A percentile compares a stretch with the other conserved stretches of the same genome.
phyloP scores from a whole-genome alignment of 1,140 invertebrate genomes.

The Panagrolaimus sp. region DNA sequence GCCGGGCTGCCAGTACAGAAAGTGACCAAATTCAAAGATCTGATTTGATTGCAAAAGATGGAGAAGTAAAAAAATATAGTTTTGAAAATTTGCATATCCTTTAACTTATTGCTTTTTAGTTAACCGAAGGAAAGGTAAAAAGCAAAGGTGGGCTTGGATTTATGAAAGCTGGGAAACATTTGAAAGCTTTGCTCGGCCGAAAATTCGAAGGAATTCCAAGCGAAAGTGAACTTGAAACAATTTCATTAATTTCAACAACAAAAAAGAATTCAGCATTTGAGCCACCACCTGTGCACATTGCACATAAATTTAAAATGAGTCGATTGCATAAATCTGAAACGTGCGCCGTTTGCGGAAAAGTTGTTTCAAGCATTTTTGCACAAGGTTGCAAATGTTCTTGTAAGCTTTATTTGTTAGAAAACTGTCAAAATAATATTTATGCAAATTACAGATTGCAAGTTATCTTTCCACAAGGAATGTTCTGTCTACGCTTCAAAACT shows the following conservation, averaged over 20 bases:
- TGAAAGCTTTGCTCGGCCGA: conserved; percentile 52
- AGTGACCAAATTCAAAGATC: conserved; percentile 40
- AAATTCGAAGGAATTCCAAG: neutral
- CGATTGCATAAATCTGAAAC: conserved; percentile 68
- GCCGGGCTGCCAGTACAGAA: conserved; percentile 52
- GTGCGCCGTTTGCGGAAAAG: conserved; percentile 71
- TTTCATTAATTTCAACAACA: neutral
- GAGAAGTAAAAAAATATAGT: conserved; percentile 18
- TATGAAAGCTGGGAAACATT: conserved; percentile 58
- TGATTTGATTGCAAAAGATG: conserved; percentile 19
- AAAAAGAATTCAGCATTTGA: neutral
- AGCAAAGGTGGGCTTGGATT: conserved; percentile 41
- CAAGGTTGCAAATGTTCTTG: conserved; percentile 75
- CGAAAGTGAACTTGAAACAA: neutral
- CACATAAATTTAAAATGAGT: conserved; percentile 48
- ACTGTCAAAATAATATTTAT: conserved; percentile 21
- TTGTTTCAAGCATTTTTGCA: conserved; percentile 71
- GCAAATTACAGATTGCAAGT: conserved; percentile 68
- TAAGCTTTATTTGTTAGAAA: conserved; percentile 48
- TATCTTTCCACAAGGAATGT: conserved; percentile 78
- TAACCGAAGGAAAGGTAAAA: conserved; percentile 34
- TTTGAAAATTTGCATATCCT: neutral
- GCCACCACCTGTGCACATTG: neutral
- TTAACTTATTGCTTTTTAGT: neutral
- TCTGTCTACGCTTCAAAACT: conserved; percentile 44